phyloP scores from a whole-genome alignment of 2,888 invertebrate species.

The Hirtodrosophila confusa region DNA sequence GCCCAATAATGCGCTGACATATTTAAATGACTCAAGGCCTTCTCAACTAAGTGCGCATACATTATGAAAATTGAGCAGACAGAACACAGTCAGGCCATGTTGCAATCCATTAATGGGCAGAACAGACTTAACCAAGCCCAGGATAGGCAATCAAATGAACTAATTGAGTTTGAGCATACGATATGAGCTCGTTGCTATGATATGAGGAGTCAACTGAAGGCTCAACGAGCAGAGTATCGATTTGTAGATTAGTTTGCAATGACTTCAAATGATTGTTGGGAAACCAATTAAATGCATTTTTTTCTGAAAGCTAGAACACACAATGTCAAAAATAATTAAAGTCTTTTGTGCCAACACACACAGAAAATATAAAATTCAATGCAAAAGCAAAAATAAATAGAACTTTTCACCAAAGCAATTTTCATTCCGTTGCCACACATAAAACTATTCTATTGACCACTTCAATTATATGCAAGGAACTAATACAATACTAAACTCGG shows the following conservation, averaged over 20 bases:
- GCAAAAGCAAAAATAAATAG: neutral
- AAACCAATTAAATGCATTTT: too few relatives aligned
- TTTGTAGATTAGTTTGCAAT: constrained; percentile 1
- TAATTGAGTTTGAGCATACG: neutral
- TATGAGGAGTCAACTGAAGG: neutral
- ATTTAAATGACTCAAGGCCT: constrained; percentile 7
- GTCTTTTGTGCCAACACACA: too few relatives aligned
- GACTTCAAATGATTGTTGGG: neutral
- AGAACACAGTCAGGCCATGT: neutral
- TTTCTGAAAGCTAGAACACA: too few relatives aligned
- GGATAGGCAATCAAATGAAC: constrained; percentile 8
- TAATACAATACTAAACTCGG: neutral
- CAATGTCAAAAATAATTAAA: constrained; percentile 9
- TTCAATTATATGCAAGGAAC: constrained; percentile 7
- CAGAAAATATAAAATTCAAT: neutral
- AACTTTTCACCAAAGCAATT: constrained; percentile 2
- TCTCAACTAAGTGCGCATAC: neutral
- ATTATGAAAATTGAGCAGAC: constrained; percentile 13
- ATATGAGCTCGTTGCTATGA: constrained; percentile 7
- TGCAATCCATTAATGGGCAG: constrained; percentile 10
- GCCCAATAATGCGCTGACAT: constrained; percentile 32
- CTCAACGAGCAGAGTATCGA: neutral
- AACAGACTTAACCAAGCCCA: constrained; percentile 14
- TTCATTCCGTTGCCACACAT: neutral
- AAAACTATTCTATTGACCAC: neutral